Evolutionary conservation across 2,113 vertebrate genomes (phyloP).

Genomic region (Varanus salvator): DNA sequence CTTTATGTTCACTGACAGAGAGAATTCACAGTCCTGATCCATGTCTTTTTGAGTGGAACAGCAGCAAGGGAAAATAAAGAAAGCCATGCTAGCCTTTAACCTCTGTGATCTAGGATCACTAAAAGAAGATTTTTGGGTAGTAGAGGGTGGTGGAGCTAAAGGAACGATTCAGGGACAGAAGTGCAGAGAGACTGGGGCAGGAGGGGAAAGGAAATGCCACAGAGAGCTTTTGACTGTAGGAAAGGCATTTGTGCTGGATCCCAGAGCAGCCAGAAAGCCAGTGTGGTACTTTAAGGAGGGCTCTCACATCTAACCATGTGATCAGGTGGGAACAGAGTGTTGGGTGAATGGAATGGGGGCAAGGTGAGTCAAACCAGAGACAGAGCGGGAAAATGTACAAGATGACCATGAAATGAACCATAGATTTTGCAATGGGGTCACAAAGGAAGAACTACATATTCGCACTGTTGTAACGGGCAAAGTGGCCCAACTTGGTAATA

Average conservation of each 20-base stretch:
- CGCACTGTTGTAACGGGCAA: background rate
- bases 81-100: background rate
- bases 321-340: no score
- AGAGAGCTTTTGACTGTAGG: no score
- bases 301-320: no score
- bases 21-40: background rate
- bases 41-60: background rate
- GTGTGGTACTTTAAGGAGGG: no score
- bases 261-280: no score
- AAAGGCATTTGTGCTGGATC: no score
- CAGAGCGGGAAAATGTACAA: background rate
- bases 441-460: background rate
- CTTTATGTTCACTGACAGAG: background rate
- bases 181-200: no score
- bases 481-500: background rate
- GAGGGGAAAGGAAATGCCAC: no score
- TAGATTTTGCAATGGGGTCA: background rate
- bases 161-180: no score
- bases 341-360: no score
- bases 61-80: background rate
- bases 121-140: background rate
- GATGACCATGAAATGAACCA: background rate
- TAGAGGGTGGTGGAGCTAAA: background rate
- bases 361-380: no score
- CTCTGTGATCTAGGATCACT: background rate